phyloP scores from a whole-genome alignment of 2,888 invertebrate species.

The Hyposoter dolosus region DNA sequence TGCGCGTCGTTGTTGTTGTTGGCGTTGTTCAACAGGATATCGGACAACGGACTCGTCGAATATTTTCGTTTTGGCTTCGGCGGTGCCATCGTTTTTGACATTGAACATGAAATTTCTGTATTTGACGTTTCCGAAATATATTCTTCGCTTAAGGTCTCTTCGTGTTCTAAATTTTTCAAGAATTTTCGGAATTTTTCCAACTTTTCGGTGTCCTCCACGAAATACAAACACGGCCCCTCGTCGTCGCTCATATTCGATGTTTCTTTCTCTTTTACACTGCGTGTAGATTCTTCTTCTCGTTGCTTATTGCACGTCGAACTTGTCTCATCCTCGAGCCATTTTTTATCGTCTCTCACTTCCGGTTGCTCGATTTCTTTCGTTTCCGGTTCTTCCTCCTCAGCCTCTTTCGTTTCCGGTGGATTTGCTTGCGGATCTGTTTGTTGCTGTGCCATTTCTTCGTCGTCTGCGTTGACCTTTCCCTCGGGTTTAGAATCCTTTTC shows the following conservation, averaged over 20 bases:
- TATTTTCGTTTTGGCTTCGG: slow-evolving; percentile 77
- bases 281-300: neutral
- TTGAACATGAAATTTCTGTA: slow-evolving; percentile 69
- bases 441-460: neutral
- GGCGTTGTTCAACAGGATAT: slow-evolving; percentile 78
- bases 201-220: slow-evolving; percentile 76
- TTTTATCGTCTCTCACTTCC: slow-evolving; percentile 3
- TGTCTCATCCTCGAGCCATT: neutral
- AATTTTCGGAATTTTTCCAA: slow-evolving; percentile 77
- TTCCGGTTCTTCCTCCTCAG: neutral
- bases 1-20: slow-evolving; percentile 80
- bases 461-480: neutral
- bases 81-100: slow-evolving; percentile 77
- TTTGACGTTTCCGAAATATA: neutral
- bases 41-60: slow-evolving; percentile 78
- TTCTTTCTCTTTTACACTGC: neutral
- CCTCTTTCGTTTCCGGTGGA: neutral
- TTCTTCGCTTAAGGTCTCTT: slow-evolving; percentile 51
- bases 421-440: neutral
- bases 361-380: neutral
- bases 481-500: neutral
- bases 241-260: slow-evolving; percentile 55
- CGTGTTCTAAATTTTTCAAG: slow-evolving; percentile 74
- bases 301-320: slow-evolving; percentile 7
- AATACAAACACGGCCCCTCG: slow-evolving; percentile 79